Evolutionary conservation across 2,888 invertebrate genomes (phyloP).

Genomic region (Odontothrips loti): DNA sequence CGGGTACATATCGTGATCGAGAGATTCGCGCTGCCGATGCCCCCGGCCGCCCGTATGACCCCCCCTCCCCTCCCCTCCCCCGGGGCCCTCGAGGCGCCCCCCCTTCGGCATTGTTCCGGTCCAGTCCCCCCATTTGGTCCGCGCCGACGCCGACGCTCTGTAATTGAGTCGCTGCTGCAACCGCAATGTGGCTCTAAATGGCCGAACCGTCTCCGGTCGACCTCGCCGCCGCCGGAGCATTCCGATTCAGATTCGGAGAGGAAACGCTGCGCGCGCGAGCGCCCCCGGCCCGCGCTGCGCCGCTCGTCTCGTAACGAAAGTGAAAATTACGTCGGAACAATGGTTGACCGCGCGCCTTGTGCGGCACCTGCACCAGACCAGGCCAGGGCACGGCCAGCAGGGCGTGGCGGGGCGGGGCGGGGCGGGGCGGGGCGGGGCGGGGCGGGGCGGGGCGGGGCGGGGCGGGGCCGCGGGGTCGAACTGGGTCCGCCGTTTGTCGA

Average conservation of each 20-base stretch:
- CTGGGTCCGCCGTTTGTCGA: not conserved
- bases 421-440: not conserved
- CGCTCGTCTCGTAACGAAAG: constrained; percentile 16
- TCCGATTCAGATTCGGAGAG: constrained; percentile 11
- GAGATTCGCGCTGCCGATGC: no score
- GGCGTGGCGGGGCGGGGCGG: not conserved
- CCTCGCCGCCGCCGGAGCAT: not conserved
- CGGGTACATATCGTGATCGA: no score
- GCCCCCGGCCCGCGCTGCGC: not conserved
- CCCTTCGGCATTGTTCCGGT: no score
- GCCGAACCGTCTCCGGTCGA: no score
- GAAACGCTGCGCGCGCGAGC: not conserved
- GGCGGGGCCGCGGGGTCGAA: not conserved
- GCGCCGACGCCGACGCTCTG: no score
- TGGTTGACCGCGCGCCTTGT: constrained; percentile 5
- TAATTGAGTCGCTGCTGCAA: no score
- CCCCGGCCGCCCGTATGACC: no score
- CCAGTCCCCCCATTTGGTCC: no score
- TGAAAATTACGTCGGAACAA: constrained; percentile 26
- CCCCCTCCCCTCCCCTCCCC: no score
- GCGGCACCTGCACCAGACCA: not conserved
- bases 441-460: not conserved
- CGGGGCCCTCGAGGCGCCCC: no score
- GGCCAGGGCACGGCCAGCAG: not conserved
- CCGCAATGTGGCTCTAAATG: no score